phyloP scores from a whole-genome alignment of 2,113 vertebrate species.

The Lipophrys pholis region DNA sequence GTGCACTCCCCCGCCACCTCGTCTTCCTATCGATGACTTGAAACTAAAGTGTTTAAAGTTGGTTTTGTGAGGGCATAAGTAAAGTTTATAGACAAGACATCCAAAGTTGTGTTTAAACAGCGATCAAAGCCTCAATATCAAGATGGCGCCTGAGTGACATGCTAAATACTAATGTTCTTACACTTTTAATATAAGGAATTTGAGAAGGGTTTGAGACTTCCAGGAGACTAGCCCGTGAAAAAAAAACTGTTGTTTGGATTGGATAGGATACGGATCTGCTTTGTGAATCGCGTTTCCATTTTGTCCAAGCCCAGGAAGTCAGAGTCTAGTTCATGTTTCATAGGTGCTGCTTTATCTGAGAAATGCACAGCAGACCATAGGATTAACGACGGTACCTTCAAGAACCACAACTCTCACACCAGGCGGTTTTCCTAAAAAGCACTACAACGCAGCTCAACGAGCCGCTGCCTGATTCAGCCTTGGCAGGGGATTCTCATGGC shows the following conservation, averaged over 20 bases:
- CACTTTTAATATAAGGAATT: too few relatives aligned
- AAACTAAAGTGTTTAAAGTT: neutral
- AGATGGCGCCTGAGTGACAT: too few relatives aligned
- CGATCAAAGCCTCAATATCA: too few relatives aligned
- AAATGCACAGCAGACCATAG: slow-evolving; percentile 1
- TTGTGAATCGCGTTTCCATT: too few relatives aligned
- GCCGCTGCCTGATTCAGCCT: slow-evolving; percentile 40
- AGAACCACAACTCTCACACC: slow-evolving; percentile 24
- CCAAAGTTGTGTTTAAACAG: neutral
- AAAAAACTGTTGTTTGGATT: too few relatives aligned
- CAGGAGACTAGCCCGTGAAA: too few relatives aligned
- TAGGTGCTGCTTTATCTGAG: too few relatives aligned
- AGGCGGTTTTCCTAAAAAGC: slow-evolving; percentile 47
- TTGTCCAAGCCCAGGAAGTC: neutral
- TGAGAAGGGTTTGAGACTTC: too few relatives aligned
- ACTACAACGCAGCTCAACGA: slow-evolving; percentile 14
- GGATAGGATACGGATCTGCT: too few relatives aligned
- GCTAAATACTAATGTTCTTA: too few relatives aligned
- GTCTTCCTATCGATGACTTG: neutral
- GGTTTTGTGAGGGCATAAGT: neutral
- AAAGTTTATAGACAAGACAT: neutral
- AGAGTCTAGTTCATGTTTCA: slow-evolving; percentile 11
- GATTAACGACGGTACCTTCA: slow-evolving; percentile 18
- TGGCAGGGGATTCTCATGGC: slow-evolving; percentile 22
- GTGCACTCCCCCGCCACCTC: neutral